A percentile compares a stretch with the other conserved stretches of the same genome.
These are phyloP conservation scores for Paracanthobrama guichenoti DNA, from an alignment of 2,113 vertebrate genomes.

Conservation along the genomic window DNA sequence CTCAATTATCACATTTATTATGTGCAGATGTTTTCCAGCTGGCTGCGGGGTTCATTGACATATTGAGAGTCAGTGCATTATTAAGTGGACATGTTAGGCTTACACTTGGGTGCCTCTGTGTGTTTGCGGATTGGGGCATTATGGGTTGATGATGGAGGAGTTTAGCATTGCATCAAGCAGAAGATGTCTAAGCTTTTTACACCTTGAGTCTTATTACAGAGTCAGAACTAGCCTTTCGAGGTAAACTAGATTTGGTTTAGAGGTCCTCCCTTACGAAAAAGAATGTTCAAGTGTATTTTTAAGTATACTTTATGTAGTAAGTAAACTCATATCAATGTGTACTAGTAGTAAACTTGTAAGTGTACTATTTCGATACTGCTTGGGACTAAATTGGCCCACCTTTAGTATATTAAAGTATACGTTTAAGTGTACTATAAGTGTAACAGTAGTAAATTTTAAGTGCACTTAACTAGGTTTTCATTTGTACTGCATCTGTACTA, in stretches of 20 bases:
- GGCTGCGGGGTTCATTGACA: background rate
- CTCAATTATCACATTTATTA: background rate
- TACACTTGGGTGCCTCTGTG: background rate
- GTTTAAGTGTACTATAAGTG: too few species aligned
- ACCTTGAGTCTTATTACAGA: background rate
- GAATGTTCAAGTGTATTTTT: too few species aligned
- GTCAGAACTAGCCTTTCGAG: background rate
- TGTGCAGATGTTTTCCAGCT: constrained; percentile 2
- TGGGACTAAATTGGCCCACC: too few species aligned
- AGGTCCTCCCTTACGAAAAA: background rate
- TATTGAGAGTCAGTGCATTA: background rate
- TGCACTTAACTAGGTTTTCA: too few species aligned
- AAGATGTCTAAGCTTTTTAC: background rate
- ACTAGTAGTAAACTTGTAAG: too few species aligned
- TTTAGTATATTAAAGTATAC: too few species aligned
- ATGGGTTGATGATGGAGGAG: background rate
- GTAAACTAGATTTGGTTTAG: background rate
- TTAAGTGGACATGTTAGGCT: background rate
- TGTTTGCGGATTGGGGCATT: background rate
- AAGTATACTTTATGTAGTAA: too few species aligned
- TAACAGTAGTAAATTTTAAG: too few species aligned
- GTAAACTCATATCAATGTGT: too few species aligned
- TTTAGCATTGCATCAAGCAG: background rate
- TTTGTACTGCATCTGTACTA: too few species aligned
- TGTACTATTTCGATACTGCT: too few species aligned